Evolutionary conservation across 2,797 vertebrate genomes (phyloP).

Genomic region (Silurus lanzhouensis): DNA sequence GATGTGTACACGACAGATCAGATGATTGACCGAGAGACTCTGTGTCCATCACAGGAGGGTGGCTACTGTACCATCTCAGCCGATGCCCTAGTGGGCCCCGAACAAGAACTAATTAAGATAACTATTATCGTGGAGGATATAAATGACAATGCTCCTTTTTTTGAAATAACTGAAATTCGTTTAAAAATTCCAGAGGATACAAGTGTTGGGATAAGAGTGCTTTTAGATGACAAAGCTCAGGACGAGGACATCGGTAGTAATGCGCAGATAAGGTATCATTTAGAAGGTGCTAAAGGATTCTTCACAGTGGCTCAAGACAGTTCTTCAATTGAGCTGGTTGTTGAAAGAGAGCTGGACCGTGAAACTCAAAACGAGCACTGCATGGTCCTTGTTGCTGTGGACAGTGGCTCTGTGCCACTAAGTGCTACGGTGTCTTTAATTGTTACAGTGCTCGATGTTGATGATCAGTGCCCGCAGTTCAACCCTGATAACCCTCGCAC

Average conservation of each 20-base stretch:
- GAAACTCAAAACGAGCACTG: constrained; percentile 70
- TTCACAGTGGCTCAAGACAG: constrained; percentile 66
- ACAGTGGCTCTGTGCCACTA: constrained; percentile 66
- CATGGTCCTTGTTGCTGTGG: constrained; percentile 71
- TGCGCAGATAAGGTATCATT: constrained; percentile 66
- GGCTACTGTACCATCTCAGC: constrained; percentile 69
- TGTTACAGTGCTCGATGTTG: constrained; percentile 75
- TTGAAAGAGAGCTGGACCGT: constrained; percentile 71
- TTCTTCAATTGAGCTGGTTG: constrained; percentile 61
- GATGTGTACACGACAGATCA: constrained; percentile 72
- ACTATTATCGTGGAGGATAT: constrained; percentile 74
- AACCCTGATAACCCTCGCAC: constrained; percentile 56
- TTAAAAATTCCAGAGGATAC: constrained; percentile 72
- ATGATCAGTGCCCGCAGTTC: constrained; percentile 81
- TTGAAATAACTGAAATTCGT: constrained; percentile 69
- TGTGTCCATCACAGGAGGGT: constrained; percentile 69
- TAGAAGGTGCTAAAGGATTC: constrained; percentile 65
- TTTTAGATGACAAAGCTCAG: constrained; percentile 71
- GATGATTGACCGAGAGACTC: constrained; percentile 71
- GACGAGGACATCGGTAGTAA: constrained; percentile 72
- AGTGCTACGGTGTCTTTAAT: constrained; percentile 68
- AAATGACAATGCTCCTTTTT: constrained; percentile 78
- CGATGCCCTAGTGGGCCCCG: constrained; percentile 67
- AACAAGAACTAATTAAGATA: constrained; percentile 70
- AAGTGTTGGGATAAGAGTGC: constrained; percentile 64